These are phyloP conservation scores for Drosophila pegasa DNA, from an alignment of 2,888 invertebrate species.

Conservation along the genomic window DNA sequence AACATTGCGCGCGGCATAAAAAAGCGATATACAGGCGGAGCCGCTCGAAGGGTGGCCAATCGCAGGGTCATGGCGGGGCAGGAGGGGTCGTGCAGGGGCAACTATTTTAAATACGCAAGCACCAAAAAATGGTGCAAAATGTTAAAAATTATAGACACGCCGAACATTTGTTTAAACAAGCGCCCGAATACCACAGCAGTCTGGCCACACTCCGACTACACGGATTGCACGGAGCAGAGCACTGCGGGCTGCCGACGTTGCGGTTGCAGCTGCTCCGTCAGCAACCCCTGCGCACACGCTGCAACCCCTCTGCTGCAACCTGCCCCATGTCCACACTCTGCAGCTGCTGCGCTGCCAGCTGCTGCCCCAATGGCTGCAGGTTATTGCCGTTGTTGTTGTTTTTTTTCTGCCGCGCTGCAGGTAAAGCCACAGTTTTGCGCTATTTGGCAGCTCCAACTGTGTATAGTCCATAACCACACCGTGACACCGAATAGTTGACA, in stretches of 20 bases:
- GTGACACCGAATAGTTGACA: constrained; percentile 22
- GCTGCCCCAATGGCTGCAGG: constrained; percentile 18
- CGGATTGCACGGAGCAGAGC: constrained; percentile 40
- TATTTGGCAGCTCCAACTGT: constrained; percentile 21
- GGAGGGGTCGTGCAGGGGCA: too few relatives aligned
- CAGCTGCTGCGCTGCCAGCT: constrained; percentile 21
- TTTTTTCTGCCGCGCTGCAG: constrained; percentile 22
- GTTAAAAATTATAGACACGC: constrained; percentile 70
- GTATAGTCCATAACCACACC: constrained; percentile 36
- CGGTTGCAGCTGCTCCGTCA: constrained; percentile 43
- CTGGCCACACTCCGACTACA: constrained; percentile 50
- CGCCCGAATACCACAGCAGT: constrained; percentile 58
- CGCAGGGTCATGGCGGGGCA: too few relatives aligned
- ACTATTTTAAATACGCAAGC: constrained; percentile 59
- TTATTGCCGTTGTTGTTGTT: constrained; percentile 22
- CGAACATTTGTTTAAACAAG: constrained; percentile 73
- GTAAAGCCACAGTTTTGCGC: constrained; percentile 28
- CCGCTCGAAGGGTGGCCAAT: not conserved
- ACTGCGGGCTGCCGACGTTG: constrained; percentile 40
- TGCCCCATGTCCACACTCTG: constrained; percentile 1
- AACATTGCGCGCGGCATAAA: constrained; percentile 56
- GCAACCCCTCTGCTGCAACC: not conserved
- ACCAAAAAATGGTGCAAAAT: constrained; percentile 49
- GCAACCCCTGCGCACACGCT: not conserved
- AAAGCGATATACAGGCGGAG: constrained; percentile 31